Evolutionary conservation across 2,113 vertebrate genomes (phyloP).

Genomic region (Thymallus thymallus): DNA sequence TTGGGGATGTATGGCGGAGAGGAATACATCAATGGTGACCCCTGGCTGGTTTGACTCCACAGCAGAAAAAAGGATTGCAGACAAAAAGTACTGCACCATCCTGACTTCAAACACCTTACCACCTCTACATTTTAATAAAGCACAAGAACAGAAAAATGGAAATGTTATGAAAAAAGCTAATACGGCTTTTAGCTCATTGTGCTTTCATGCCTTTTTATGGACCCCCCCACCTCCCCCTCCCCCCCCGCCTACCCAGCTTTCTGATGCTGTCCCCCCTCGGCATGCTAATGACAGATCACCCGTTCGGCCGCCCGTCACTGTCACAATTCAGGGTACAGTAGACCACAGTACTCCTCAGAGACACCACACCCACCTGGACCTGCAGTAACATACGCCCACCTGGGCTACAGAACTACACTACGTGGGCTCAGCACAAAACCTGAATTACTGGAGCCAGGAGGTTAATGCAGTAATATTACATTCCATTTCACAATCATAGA

Average conservation of each 20-base stretch:
- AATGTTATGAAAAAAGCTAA: conserved; percentile 17
- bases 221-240: conserved; percentile 25
- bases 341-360: too few relatives aligned
- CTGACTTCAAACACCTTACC: conserved; percentile 31
- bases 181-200: conserved; percentile 39
- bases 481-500: too few relatives aligned
- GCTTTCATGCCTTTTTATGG: conserved; percentile 43
- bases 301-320: too few relatives aligned
- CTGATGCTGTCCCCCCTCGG: too few relatives aligned
- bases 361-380: too few relatives aligned
- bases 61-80: conserved; percentile 82
- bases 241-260: conserved; percentile 11
- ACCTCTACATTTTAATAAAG: conserved; percentile 31
- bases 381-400: too few relatives aligned
- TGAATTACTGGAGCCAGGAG: not conserved
- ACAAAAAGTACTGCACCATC: conserved; percentile 66
- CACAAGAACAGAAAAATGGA: conserved; percentile 45
- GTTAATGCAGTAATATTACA: too few relatives aligned
- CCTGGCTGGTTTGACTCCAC: conserved; percentile 82
- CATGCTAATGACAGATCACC: too few relatives aligned
- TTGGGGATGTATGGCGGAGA: conserved; percentile 80
- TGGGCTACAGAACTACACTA: not conserved
- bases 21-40: conserved; percentile 88
- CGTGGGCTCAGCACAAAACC: not conserved
- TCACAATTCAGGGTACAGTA: too few relatives aligned